phyloP scores from a whole-genome alignment of 2,797 vertebrate species.

The Bradypus variegatus region DNA sequence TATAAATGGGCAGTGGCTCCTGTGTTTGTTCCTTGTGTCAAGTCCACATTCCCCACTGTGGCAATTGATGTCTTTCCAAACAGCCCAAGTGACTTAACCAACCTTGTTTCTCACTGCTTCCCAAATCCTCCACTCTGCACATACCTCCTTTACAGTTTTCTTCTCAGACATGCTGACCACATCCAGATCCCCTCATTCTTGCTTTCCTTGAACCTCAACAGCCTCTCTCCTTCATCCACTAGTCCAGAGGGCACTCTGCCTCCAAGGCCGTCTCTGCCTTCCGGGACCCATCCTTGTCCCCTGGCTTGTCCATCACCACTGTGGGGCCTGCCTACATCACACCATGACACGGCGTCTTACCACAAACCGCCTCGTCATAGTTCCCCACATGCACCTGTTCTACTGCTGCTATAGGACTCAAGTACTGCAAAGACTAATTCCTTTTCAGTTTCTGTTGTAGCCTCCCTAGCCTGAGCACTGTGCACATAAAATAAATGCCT shows the following conservation, averaged over 20 bases:
- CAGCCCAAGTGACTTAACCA: neutral
- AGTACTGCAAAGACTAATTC: neutral
- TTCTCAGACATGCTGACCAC: neutral
- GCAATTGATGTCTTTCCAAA: neutral
- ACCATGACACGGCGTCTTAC: too few species aligned
- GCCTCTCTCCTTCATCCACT: neutral
- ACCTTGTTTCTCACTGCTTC: neutral
- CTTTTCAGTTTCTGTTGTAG: neutral
- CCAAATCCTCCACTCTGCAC: neutral
- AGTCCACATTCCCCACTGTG: neutral
- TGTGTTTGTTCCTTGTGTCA: neutral
- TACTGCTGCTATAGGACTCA: neutral
- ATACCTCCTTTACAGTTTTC: neutral
- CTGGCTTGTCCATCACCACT: neutral
- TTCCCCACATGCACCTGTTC: neutral
- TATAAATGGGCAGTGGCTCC: neutral
- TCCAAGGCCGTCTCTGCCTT: neutral
- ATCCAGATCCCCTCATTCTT: fast-evolving
- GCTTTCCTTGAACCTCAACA: neutral
- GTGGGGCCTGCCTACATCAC: fast-evolving
- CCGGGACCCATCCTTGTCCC: neutral
- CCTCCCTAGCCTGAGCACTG: neutral
- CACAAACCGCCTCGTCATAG: neutral
- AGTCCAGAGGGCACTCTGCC: neutral
- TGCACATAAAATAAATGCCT: neutral